phyloP scores from a whole-genome alignment of 2,888 invertebrate genomes.

The Ornithoptera alexandrae region DNA sequence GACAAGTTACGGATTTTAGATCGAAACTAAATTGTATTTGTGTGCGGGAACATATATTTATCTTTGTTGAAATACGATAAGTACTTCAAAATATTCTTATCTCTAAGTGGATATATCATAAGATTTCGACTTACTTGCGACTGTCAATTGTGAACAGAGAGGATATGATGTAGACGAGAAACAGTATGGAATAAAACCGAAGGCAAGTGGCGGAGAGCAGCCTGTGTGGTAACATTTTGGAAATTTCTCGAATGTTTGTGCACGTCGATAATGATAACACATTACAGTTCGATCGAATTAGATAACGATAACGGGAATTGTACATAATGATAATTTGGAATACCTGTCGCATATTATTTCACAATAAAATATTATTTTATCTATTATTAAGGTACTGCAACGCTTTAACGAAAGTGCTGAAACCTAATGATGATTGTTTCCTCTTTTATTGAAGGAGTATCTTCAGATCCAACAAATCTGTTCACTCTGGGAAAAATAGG shows the following conservation, averaged over 20 bases:
- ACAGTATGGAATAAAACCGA: slow-evolving; percentile 44
- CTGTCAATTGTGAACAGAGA: slow-evolving; percentile 36
- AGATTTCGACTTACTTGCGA: slow-evolving; percentile 45
- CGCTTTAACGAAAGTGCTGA: too few species aligned
- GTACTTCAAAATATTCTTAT: slow-evolving; percentile 22
- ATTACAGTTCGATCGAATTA: slow-evolving; percentile 17
- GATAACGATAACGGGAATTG: slow-evolving; percentile 3
- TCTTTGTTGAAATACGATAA: slow-evolving; percentile 17
- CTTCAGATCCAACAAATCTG: too few species aligned
- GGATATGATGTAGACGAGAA: slow-evolving; percentile 42
- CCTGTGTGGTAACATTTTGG: slow-evolving; percentile 24
- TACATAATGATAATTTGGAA: background rate
- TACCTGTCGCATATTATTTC: background rate
- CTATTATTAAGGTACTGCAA: too few species aligned
- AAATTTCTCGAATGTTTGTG: slow-evolving; percentile 20
- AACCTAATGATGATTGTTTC: too few species aligned
- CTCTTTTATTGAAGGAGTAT: too few species aligned
- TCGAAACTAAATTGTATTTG: background rate
- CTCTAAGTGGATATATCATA: slow-evolving; percentile 15
- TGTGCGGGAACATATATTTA: background rate
- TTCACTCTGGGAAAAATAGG: too few species aligned
- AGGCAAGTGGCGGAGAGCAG: slow-evolving; percentile 27
- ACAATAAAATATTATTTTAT: background rate
- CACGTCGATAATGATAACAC: slow-evolving; percentile 18
- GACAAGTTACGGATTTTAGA: background rate